Percentiles rank a stretch among this genome's conserved stretches.
phyloP scores from a whole-genome alignment of 2,888 invertebrate genomes.

The Drosophila multiciliata region DNA sequence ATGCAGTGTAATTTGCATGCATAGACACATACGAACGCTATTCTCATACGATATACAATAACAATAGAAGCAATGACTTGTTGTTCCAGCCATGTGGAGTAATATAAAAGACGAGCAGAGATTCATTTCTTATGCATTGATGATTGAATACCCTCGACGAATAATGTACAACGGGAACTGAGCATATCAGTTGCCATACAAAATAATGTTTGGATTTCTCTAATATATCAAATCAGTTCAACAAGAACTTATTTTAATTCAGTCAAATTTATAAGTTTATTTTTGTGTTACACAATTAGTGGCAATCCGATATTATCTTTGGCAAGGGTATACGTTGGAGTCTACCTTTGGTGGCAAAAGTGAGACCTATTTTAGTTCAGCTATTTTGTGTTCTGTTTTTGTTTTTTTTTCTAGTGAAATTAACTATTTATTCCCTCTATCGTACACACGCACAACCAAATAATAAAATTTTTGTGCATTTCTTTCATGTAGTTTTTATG shows the following conservation, averaged over 20 bases:
- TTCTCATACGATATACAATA: constrained; percentile 8
- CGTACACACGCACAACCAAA: constrained; percentile 2
- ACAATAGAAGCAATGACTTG: constrained; percentile 23
- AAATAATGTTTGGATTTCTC: neutral
- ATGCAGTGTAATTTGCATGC: neutral
- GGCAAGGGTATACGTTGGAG: neutral
- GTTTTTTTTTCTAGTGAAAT: constrained; percentile 12
- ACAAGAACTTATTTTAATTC: neutral
- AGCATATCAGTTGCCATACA: neutral
- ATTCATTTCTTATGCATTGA: neutral
- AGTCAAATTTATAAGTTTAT: neutral
- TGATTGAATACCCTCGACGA: neutral
- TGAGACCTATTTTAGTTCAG: neutral
- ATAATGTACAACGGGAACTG: neutral
- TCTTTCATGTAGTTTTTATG: constrained; percentile 5
- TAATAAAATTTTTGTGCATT: constrained; percentile 21
- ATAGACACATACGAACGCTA: neutral
- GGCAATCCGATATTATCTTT: neutral
- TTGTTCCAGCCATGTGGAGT: constrained; percentile 16
- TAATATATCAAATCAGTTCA: neutral
- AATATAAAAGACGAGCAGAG: neutral
- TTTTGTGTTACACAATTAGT: neutral
- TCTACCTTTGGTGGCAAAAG: neutral
- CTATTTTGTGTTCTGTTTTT: neutral
- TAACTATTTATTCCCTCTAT: neutral